Base-by-base conservation (phyloP, 2,888 invertebrate species). In the Noctua fimbriata region DNA sequence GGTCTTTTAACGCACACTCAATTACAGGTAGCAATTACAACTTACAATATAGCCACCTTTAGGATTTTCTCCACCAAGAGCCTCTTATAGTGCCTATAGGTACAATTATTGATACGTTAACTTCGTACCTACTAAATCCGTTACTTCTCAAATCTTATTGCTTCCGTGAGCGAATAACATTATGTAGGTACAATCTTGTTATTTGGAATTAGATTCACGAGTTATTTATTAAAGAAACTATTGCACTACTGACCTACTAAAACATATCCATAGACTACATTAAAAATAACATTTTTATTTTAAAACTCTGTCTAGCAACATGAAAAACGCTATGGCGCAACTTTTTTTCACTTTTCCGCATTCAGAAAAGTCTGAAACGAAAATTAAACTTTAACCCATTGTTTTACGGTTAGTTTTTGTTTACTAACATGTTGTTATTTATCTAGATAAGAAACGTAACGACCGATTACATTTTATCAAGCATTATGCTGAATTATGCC, bases 311-410 rank as follows among this genome's bases (percentile, higher is more conserved):
- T 52, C 55, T 81, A 28, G 36, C 65, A 73, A 78, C 52, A 78
- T 76, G 83, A 77, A 82, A 72, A 89, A 79, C 73, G 81, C 78
- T 70, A 82, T 52, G 69, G 58, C 66, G 82, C 1, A 73, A 79
- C 58, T 18, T 78, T 80, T 80, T 88, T 79, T 74, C 24, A 70
- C 60, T 32, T 87, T 87, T 88, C 88, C 89, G 88, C 88, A 78
- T 89, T 86, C 76, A 69, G 12, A 21, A 72, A 71, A 65, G 10
- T 36, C 9, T 18, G 10, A 24, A n/a, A 41, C 10, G 21, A 7
- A 71, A 58, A 70, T 41, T 65, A 41, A 75, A 78, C 82, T 70
- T 75, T 78, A 36, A 73, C 10, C 41, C 78, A 67, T 76, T 65
- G 18, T 55, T 14, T 73, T 70, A 60, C 47, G 41, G 75, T 65